phyloP scores from a whole-genome alignment of 2,888 invertebrate genomes.

The Eucera pruinosa region DNA sequence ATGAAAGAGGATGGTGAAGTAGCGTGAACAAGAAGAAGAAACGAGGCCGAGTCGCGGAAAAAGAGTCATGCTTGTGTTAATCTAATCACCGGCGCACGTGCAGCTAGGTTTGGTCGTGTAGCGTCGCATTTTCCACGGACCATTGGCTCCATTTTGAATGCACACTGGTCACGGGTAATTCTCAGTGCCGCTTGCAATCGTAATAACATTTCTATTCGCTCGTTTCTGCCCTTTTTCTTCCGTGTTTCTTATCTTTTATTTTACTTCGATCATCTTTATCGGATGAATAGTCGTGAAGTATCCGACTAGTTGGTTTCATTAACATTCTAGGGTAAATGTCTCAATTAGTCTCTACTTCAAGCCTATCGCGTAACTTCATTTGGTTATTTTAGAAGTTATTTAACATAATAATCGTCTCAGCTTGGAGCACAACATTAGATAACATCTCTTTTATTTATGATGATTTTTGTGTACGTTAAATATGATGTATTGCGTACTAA shows the following conservation, averaged over 20 bases:
- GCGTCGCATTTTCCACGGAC: slow-evolving; percentile 62
- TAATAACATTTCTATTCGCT: slow-evolving; percentile 63
- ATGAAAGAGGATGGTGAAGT: slow-evolving; percentile 4
- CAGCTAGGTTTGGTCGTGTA: slow-evolving; percentile 43
- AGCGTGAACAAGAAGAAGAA: slow-evolving; percentile 18
- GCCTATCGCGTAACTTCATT: too few species aligned
- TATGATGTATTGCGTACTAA: too few species aligned
- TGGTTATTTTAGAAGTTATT: too few species aligned
- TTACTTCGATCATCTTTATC: background rate
- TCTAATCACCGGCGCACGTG: slow-evolving; percentile 67
- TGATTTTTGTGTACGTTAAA: too few species aligned
- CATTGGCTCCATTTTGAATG: slow-evolving; percentile 65
- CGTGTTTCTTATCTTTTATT: background rate
- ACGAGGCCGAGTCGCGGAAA: slow-evolving; percentile 25
- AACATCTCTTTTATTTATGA: too few species aligned
- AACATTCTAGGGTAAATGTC: too few species aligned
- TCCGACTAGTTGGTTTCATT: too few species aligned
- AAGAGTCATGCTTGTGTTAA: slow-evolving; percentile 57
- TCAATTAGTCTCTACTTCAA: too few species aligned
- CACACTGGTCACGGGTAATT: slow-evolving; percentile 48
- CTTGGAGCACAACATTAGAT: too few species aligned
- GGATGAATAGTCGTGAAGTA: too few species aligned
- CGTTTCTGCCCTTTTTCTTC: background rate
- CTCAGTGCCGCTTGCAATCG: slow-evolving; percentile 52
- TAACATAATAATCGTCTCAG: too few species aligned